Conservation (phyloP, 2,888 invertebrate genomes). For the Thereva nobilitata region DNA sequence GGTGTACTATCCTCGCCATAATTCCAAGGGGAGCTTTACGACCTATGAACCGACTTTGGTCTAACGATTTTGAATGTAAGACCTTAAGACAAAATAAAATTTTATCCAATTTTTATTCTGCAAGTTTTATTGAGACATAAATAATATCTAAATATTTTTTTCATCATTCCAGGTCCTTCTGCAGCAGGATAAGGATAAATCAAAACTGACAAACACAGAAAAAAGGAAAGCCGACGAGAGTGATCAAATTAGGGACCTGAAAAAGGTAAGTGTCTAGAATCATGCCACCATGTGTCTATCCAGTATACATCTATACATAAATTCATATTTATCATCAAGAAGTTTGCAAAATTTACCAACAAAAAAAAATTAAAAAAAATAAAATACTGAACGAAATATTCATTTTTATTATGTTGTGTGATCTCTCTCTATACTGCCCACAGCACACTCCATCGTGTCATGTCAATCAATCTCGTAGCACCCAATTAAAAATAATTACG, state of each 20-base stretch:
- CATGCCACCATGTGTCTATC: background rate
- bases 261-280: constrained; percentile 68
- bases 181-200: constrained; percentile 67
- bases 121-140: background rate
- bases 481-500: no score
- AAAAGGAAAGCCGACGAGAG: constrained; percentile 83
- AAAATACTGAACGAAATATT: no score
- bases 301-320: no score
- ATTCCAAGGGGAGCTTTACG: constrained; percentile 1
- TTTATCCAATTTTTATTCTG: constrained; percentile 8
- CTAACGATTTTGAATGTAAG: background rate
- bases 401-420: no score
- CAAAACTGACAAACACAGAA: constrained; percentile 69
- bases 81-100: constrained; percentile 1
- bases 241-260: constrained; percentile 80
- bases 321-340: no score
- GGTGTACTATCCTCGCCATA: background rate
- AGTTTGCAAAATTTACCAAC: no score
- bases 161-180: constrained; percentile 57
- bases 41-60: background rate
- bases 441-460: no score
- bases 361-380: no score
- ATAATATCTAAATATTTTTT: constrained; percentile 5
- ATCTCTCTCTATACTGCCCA: no score
- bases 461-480: no score